Percentiles rank a stretch among this genome's conserved stretches.
Conservation (phyloP, 2,888 invertebrate species). For the Cantharis nigra region DNA sequence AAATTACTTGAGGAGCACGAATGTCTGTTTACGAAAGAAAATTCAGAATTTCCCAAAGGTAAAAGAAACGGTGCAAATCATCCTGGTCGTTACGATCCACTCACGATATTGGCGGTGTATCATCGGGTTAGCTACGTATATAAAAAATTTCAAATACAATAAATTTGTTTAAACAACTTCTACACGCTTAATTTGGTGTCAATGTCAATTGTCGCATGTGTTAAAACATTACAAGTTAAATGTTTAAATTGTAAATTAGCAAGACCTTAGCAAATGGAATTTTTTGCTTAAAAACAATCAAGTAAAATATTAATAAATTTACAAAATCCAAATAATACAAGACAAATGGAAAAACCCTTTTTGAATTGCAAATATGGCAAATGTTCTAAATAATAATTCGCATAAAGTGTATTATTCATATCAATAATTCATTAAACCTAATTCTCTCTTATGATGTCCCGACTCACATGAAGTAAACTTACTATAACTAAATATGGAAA, state of each 20-base stretch:
- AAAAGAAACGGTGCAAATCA: neutral
- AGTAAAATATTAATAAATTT: neutral
- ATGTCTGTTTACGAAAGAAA: too few relatives aligned
- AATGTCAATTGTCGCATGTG: neutral
- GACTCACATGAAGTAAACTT: constrained; percentile 29
- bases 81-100: neutral
- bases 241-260: neutral
- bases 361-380: neutral
- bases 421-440: constrained; percentile 24
- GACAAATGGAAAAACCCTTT: neutral
- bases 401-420: constrained; percentile 15
- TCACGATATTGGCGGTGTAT: neutral
- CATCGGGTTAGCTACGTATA: neutral
- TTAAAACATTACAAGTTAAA: neutral
- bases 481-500: constrained; percentile 27
- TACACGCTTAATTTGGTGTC: neutral
- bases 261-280: neutral
- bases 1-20: too few relatives aligned
- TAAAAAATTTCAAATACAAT: neutral
- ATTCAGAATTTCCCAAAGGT: too few relatives aligned
- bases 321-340: neutral
- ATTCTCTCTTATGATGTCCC: constrained; percentile 24
- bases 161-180: neutral
- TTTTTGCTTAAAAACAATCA: neutral
- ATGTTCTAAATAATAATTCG: constrained; percentile 1